Conservation (phyloP, 1,140 invertebrate species). For the Cydia splendana region DNA sequence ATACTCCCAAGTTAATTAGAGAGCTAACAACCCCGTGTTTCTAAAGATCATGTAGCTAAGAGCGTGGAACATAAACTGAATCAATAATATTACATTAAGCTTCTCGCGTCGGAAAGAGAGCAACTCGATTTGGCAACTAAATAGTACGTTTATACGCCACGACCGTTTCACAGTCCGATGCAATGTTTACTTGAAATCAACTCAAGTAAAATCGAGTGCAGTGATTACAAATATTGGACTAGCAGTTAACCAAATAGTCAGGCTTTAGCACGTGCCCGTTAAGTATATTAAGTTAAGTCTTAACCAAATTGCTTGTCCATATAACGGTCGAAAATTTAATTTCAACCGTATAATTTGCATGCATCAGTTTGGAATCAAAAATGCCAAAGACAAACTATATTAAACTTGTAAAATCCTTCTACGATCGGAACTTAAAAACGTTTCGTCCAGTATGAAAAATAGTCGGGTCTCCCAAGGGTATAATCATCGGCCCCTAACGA, state of each 20-base stretch:
- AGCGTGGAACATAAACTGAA: constrained; percentile 19
- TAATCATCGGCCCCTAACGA: constrained; percentile 19
- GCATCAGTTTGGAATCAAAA: too few species aligned
- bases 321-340: too few species aligned
- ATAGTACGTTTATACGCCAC: neutral
- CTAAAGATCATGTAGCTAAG: constrained; percentile 5
- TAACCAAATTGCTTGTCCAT: too few species aligned
- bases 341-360: too few species aligned
- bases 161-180: neutral
- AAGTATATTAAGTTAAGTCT: too few species aligned
- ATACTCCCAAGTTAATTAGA: constrained; percentile 5
- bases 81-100: constrained; percentile 37
- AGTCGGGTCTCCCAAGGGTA: neutral
- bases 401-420: too few species aligned
- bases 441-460: constrained; percentile 2
- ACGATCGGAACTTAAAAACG: neutral
- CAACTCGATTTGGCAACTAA: constrained; percentile 36
- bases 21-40: constrained; percentile 2
- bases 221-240: too few species aligned
- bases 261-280: too few species aligned
- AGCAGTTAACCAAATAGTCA: too few species aligned
- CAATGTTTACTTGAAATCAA: too few species aligned
- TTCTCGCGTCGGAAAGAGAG: constrained; percentile 15
- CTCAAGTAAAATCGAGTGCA: too few species aligned
- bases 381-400: too few species aligned